Evolutionary conservation across 2,113 vertebrate species (phyloP).

Genomic region (Eurypyga helias): DNA sequence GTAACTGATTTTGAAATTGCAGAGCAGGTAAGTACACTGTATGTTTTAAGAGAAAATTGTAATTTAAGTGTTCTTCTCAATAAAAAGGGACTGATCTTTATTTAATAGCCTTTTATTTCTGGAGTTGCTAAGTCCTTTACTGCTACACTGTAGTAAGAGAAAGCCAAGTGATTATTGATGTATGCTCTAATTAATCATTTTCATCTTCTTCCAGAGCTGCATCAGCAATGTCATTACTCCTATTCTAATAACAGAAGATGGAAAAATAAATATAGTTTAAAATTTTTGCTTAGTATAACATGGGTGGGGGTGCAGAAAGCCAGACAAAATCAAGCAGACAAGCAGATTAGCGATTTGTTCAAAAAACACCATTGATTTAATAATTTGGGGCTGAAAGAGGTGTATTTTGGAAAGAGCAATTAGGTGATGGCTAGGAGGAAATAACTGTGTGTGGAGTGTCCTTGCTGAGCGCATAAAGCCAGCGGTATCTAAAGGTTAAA

Average conservation of each 20-base stretch:
- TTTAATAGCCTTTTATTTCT: neutral
- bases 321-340: neutral
- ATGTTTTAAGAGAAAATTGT: neutral
- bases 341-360: constrained; percentile 1
- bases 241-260: neutral
- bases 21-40: neutral
- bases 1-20: neutral
- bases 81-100: neutral
- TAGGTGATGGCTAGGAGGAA: neutral
- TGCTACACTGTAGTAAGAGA: neutral
- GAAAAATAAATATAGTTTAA: neutral
- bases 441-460: neutral
- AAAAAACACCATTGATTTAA: neutral
- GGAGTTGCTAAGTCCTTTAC: neutral
- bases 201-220: neutral
- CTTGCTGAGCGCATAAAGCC: neutral
- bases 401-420: neutral
- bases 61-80: neutral
- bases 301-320: neutral
- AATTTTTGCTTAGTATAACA: neutral
- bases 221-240: neutral
- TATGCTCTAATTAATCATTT: neutral
- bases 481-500: constrained; percentile 13
- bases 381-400: neutral
- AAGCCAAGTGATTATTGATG: neutral